phyloP scores from a whole-genome alignment of 2,888 invertebrate genomes.

The Petrolisthes cinctipes region DNA sequence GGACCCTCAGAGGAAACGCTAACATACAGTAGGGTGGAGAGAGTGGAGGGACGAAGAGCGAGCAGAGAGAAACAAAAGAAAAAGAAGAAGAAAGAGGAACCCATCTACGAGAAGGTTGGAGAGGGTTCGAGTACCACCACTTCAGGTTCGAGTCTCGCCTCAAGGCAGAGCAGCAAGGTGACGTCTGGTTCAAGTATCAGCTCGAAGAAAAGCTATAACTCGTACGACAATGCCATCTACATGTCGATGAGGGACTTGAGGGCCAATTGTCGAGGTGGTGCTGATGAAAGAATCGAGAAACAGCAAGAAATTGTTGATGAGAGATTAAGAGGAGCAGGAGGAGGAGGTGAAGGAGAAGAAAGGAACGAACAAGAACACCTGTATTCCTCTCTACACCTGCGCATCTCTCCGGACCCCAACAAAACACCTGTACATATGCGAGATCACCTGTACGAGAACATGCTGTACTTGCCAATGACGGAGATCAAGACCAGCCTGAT shows the following conservation, averaged over 20 bases:
- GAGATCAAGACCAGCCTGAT: slow-evolving; percentile 36
- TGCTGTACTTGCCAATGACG: slow-evolving; percentile 58
- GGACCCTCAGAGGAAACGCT: neutral
- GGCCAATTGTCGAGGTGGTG: neutral
- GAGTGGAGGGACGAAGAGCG: slow-evolving; percentile 39
- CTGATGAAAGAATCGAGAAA: neutral
- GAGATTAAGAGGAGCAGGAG: neutral
- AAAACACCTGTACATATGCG: slow-evolving; percentile 33
- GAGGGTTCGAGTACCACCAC: slow-evolving; percentile 27
- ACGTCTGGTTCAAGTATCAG: slow-evolving; percentile 23
- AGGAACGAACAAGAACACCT: neutral
- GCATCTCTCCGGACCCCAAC: slow-evolving; percentile 39
- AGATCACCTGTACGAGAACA: slow-evolving; percentile 58
- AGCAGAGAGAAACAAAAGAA: slow-evolving; percentile 39
- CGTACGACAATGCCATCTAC: slow-evolving; percentile 53
- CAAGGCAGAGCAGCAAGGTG: slow-evolving; percentile 9
- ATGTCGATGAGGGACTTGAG: slow-evolving; percentile 63
- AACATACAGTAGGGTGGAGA: neutral
- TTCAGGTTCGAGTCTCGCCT: slow-evolving; percentile 26
- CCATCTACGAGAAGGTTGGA: slow-evolving; percentile 55
- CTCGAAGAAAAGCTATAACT: slow-evolving; percentile 36
- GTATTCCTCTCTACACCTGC: slow-evolving; percentile 27
- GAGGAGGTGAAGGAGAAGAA: neutral
- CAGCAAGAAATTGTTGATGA: neutral
- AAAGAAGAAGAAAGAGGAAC: slow-evolving; percentile 45